phyloP scores from a whole-genome alignment of 1,140 invertebrate genomes.

The Drosophila sechellia region DNA sequence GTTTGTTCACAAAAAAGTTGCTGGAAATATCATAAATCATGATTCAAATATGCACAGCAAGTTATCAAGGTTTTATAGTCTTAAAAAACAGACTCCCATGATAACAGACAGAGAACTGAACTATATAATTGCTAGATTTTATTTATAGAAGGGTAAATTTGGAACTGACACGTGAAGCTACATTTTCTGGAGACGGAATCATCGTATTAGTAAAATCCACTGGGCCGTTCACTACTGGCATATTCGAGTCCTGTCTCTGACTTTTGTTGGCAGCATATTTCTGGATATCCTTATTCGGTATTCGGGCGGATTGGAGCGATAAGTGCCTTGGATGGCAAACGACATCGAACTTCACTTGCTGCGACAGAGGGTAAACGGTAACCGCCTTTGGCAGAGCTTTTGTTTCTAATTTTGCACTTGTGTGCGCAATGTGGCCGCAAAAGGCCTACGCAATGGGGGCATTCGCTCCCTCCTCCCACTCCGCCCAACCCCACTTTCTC shows the following conservation, averaged over 20 bases:
- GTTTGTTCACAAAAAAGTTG: too few relatives aligned
- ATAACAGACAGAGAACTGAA: background rate
- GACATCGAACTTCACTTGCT: slow-evolving; percentile 39
- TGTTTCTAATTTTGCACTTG: slow-evolving; percentile 82
- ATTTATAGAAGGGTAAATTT: too few relatives aligned
- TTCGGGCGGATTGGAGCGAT: slow-evolving; percentile 14
- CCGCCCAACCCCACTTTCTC: background rate
- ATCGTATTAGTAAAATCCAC: slow-evolving; percentile 10
- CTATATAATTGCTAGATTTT: too few relatives aligned
- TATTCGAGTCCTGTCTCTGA: slow-evolving; percentile 17
- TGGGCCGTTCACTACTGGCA: slow-evolving; percentile 16
- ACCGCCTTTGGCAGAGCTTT: slow-evolving; percentile 64
- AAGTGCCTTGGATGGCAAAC: slow-evolving; percentile 37
- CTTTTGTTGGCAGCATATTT: slow-evolving; percentile 8
- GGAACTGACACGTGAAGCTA: background rate
- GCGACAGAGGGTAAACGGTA: slow-evolving; percentile 40
- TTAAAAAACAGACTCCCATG: too few relatives aligned
- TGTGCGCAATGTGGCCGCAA: slow-evolving; percentile 66
- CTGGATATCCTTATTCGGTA: slow-evolving; percentile 6
- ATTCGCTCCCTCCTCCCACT: background rate
- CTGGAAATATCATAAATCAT: background rate
- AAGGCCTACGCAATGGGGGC: slow-evolving; percentile 54
- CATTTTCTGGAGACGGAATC: background rate
- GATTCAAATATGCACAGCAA: background rate
- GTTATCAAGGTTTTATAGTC: too few relatives aligned